Percentiles rank a stretch among this genome's conserved stretches.
Evolutionary conservation across 2,888 invertebrate species (phyloP).

Genomic region (Pyrrhia umbra): DNA sequence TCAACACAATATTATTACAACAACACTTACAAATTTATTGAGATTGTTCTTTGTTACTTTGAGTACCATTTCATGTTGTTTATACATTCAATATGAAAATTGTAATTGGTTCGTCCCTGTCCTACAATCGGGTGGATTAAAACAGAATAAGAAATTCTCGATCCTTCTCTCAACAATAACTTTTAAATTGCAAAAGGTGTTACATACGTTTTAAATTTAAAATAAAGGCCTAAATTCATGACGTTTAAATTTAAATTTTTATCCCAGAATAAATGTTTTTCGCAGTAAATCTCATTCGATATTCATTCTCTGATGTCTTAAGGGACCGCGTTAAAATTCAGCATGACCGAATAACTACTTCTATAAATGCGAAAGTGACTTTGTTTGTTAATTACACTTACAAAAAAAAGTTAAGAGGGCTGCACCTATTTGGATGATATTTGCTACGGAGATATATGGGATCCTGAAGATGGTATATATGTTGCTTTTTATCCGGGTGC

Average conservation of each 20-base stretch:
- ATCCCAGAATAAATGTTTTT: not conserved
- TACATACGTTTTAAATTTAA: constrained; percentile 8
- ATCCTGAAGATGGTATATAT: too few relatives aligned
- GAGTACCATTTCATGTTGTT: not conserved
- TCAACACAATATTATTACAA: too few relatives aligned
- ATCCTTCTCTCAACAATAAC: not conserved
- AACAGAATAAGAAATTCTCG: not conserved
- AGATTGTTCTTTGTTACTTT: not conserved
- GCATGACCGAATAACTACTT: not conserved
- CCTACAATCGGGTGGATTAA: not conserved
- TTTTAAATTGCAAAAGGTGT: not conserved
- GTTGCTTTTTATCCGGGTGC: too few relatives aligned
- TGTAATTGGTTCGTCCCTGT: not conserved
- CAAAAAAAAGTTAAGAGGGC: too few relatives aligned
- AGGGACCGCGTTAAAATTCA: constrained; percentile 1
- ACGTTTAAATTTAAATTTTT: constrained; percentile 7
- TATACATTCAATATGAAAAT: constrained; percentile 20
- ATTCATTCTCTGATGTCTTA: not conserved
- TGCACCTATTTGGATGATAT: too few relatives aligned
- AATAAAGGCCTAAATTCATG: not conserved
- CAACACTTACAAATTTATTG: not conserved
- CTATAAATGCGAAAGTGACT: too few relatives aligned
- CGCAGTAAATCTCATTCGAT: not conserved
- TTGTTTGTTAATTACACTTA: too few relatives aligned
- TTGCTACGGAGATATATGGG: too few relatives aligned